These are phyloP conservation scores for Holacanthus passer DNA, from an alignment of 2,113 vertebrate genomes.

Conservation along the genomic window DNA sequence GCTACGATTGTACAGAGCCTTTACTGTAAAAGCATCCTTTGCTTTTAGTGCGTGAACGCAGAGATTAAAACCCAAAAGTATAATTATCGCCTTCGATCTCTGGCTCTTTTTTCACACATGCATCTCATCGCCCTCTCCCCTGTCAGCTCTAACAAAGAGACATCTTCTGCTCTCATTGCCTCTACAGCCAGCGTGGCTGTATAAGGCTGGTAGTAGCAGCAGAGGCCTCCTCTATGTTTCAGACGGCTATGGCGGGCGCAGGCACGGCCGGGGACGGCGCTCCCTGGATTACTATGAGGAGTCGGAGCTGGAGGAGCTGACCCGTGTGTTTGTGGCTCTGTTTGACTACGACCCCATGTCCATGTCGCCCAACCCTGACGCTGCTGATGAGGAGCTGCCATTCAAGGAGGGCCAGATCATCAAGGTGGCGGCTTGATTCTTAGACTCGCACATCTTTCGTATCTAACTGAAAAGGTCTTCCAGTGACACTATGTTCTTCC, in stretches of 20 bases:
- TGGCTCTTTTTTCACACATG: conserved; percentile 79
- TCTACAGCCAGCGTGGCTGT: conserved; percentile 74
- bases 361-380: conserved; percentile 98
- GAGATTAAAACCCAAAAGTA: conserved; percentile 32
- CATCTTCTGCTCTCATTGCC: conserved; percentile 76
- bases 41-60: conserved; percentile 11
- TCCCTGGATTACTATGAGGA: conserved; percentile 93
- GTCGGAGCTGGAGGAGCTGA: conserved; percentile 90
- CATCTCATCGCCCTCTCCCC: conserved; percentile 68
- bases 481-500: conserved; percentile 18
- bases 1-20: background rate
- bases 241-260: conserved; percentile 89
- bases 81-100: conserved; percentile 12
- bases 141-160: conserved; percentile 75
- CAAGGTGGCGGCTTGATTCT: conserved; percentile 86
- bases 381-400: conserved; percentile 94
- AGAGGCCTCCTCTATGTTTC: conserved; percentile 79
- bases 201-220: conserved; percentile 79
- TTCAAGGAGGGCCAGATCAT: conserved; percentile 98
- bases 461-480: no score
- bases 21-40: conserved; percentile 4
- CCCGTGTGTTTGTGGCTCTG: conserved; percentile 94
- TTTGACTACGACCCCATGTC: conserved; percentile 97
- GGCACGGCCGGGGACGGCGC: conserved; percentile 82
- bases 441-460: background rate